A percentile compares a stretch with the other conserved stretches of the same genome.
Conservation (phyloP, 2,888 invertebrate species). For the Euzophera pinguis region DNA sequence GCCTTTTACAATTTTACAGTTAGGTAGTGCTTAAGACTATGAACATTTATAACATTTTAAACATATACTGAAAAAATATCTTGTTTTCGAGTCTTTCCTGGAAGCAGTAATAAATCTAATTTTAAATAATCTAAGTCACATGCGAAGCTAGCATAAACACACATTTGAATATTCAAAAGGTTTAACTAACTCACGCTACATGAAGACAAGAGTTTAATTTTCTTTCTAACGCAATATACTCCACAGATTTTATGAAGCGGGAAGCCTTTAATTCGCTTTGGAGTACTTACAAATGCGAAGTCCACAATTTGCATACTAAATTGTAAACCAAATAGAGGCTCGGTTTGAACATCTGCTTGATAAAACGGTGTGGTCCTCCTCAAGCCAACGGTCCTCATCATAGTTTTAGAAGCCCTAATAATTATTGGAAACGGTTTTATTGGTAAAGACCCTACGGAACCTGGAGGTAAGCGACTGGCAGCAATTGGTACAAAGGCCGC, state of each 20-base stretch:
- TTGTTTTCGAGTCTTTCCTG: not conserved
- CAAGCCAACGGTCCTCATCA: not conserved
- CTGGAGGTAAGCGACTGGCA: too few species aligned
- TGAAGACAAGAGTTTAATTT: constrained; percentile 36
- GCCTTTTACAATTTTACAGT: too few species aligned
- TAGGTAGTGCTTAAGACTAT: too few species aligned
- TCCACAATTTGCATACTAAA: constrained; percentile 63
- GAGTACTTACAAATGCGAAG: constrained; percentile 53
- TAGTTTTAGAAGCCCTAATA: not conserved
- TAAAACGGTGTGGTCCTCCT: constrained; percentile 29
- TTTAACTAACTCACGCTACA: constrained; percentile 34
- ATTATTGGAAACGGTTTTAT: too few species aligned
- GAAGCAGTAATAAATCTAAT: not conserved
- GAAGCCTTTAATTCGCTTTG: constrained; percentile 49
- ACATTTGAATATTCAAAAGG: constrained; percentile 55
- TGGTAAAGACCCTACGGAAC: too few species aligned
- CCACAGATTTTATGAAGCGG: constrained; percentile 49
- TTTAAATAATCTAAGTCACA: not conserved
- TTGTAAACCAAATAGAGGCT: constrained; percentile 58
- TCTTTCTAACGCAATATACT: constrained; percentile 44
- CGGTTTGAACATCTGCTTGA: constrained; percentile 47
- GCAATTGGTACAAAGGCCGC: too few species aligned
- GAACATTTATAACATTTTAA: not conserved
- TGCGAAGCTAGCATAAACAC: not conserved
- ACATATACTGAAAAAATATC: not conserved